Percentiles rank a stretch among this genome's conserved stretches.
These are phyloP conservation scores for Cyphomyrus plagiostoma DNA, from an alignment of 2,113 vertebrate species.

Conservation along the genomic window DNA sequence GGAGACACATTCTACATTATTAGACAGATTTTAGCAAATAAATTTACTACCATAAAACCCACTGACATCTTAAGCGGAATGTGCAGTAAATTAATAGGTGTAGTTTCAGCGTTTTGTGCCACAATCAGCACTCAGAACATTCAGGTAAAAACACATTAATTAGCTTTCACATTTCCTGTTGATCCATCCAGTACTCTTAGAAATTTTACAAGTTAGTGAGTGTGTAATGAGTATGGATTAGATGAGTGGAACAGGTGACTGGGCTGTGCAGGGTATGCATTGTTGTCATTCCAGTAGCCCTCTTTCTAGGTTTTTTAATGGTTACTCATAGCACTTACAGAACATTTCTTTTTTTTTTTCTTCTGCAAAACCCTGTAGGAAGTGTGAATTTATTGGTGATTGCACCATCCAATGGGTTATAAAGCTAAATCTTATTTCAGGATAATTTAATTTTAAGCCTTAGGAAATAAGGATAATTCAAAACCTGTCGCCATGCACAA, in stretches of 20 bases:
- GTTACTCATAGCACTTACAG: background rate
- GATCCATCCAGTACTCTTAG: background rate
- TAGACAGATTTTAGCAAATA: background rate
- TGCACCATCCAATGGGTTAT: background rate
- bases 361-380: background rate
- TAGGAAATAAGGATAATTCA: background rate
- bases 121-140: background rate
- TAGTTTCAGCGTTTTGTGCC: background rate
- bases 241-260: background rate
- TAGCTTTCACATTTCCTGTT: background rate
- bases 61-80: background rate
- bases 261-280: background rate
- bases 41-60: background rate
- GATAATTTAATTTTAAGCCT: background rate
- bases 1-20: background rate
- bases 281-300: background rate
- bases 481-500: background rate
- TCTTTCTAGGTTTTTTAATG: background rate
- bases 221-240: background rate
- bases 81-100: background rate
- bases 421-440: slow-evolving; percentile 12
- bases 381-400: background rate
- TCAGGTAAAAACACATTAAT: background rate
- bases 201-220: background rate
- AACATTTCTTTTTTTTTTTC: background rate